Evolutionary conservation across 2,888 invertebrate species (phyloP).

Genomic region (Bembecia ichneumoniformis): DNA sequence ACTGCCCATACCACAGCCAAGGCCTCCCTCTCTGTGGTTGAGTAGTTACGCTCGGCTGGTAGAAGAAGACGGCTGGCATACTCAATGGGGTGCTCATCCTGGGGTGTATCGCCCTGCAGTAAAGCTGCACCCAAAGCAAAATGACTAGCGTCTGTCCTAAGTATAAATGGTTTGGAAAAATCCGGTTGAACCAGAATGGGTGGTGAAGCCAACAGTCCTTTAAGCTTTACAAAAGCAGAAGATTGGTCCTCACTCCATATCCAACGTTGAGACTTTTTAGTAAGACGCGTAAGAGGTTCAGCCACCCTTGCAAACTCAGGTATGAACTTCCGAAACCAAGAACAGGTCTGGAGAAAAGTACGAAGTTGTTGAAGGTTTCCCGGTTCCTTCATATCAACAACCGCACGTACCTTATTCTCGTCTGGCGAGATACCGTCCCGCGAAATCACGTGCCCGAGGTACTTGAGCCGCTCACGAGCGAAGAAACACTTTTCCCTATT

Average conservation of each 20-base stretch:
- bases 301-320: slow-evolving; percentile 12
- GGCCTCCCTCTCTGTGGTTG: slow-evolving; percentile 42
- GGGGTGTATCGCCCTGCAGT: slow-evolving; percentile 15
- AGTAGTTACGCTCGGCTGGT: slow-evolving; percentile 32
- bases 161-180: slow-evolving; percentile 16
- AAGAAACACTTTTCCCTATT: too few relatives aligned
- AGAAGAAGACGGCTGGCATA: slow-evolving; percentile 18
- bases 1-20: slow-evolving; percentile 19
- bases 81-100: slow-evolving; percentile 14
- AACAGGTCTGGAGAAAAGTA: slow-evolving; percentile 12
- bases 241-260: slow-evolving; percentile 1
- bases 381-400: too few relatives aligned
- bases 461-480: too few relatives aligned
- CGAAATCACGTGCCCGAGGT: too few relatives aligned
- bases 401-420: too few relatives aligned
- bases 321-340: slow-evolving; percentile 16
- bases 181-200: slow-evolving; percentile 14
- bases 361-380: too few relatives aligned
- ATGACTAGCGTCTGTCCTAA: slow-evolving; percentile 24
- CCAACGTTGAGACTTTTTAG: slow-evolving; percentile 15
- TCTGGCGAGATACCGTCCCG: too few relatives aligned
- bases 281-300: slow-evolving; percentile 20
- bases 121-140: slow-evolving; percentile 22
- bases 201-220: slow-evolving; percentile 9
- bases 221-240: slow-evolving; percentile 10